These are phyloP conservation scores for Drosophila bocqueti DNA, from an alignment of 1,140 invertebrate species.

Conservation along the genomic window DNA sequence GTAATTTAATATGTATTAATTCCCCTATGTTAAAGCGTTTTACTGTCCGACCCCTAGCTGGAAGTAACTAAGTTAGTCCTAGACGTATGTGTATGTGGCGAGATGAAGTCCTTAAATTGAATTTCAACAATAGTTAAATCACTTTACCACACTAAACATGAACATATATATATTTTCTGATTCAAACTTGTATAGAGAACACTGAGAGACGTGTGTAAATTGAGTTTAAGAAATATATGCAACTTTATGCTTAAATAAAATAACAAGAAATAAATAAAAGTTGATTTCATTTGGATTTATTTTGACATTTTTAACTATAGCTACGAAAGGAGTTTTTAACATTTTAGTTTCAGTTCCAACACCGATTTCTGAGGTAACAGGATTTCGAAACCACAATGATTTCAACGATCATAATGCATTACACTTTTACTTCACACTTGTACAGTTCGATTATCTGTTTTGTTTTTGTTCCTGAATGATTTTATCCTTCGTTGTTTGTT, in stretches of 20 bases:
- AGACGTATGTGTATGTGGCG: slow-evolving; percentile 26
- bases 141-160: slow-evolving; percentile 48
- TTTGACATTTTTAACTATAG: background rate
- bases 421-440: slow-evolving; percentile 25
- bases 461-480: background rate
- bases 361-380: too few relatives aligned
- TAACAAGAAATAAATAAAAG: background rate
- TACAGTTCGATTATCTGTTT: slow-evolving; percentile 11
- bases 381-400: background rate
- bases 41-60: slow-evolving; percentile 52
- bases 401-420: slow-evolving; percentile 7
- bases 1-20: slow-evolving; percentile 68
- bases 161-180: slow-evolving; percentile 69
- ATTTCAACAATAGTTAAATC: slow-evolving; percentile 65
- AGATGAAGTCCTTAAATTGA: slow-evolving; percentile 57
- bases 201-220: slow-evolving; percentile 39
- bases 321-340: too few relatives aligned
- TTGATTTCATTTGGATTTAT: background rate
- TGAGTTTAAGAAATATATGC: slow-evolving; percentile 62
- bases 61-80: slow-evolving; percentile 24
- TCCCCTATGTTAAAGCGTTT: slow-evolving; percentile 62
- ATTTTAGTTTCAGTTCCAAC: too few relatives aligned
- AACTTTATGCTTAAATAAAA: slow-evolving; percentile 63
- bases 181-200: slow-evolving; percentile 60
- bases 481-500: background rate